Conservation (phyloP, 2,113 vertebrate genomes). For the Cebus imitator region DNA sequence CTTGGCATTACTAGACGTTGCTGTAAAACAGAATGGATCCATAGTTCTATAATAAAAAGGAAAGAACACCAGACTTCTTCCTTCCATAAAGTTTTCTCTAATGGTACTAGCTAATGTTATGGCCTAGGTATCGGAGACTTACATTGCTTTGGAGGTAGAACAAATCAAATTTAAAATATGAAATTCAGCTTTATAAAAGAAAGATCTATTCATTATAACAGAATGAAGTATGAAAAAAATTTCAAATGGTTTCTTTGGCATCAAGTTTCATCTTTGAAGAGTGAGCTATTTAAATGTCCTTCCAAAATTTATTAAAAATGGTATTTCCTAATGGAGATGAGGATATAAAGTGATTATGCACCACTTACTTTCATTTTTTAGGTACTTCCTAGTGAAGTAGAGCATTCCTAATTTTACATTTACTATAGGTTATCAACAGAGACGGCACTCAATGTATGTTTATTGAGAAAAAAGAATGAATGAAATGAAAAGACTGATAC, state of each 20-base stretch:
- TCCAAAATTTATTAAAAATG: constrained; percentile 26
- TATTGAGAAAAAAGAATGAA: background rate
- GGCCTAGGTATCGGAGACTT: background rate
- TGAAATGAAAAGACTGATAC: background rate
- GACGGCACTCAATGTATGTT: background rate
- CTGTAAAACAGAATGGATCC: background rate
- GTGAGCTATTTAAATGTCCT: background rate
- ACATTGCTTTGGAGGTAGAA: constrained; percentile 1
- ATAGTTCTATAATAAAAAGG: background rate
- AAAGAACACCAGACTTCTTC: background rate
- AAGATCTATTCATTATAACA: constrained; percentile 32
- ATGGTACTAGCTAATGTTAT: background rate
- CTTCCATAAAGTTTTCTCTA: background rate
- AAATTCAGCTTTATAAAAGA: constrained; percentile 17
- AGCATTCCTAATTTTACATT: background rate
- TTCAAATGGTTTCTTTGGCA: constrained; percentile 18
- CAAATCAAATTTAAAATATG: constrained; percentile 44
- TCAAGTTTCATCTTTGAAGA: constrained; percentile 38
- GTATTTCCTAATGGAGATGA: background rate
- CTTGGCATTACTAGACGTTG: background rate
- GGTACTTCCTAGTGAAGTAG: background rate
- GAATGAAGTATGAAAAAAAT: constrained; percentile 9
- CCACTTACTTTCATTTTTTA: background rate
- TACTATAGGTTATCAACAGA: background rate
- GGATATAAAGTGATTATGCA: background rate